A percentile compares a stretch with the other conserved stretches of the same genome.
Evolutionary conservation across 2,797 vertebrate species (phyloP).

Genomic region (Paramormyrops hopkinsi): DNA sequence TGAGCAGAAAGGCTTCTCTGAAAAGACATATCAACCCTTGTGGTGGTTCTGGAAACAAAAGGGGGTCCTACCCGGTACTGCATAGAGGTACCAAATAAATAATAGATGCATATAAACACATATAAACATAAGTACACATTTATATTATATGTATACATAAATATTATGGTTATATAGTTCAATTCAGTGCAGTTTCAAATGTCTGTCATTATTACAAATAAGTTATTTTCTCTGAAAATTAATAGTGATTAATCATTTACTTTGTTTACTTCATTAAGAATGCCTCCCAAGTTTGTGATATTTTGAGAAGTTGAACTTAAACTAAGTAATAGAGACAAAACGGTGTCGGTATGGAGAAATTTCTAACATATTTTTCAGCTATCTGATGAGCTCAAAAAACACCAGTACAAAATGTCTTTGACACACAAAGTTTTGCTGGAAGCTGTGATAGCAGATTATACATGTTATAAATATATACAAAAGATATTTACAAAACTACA

Average conservation of each 20-base stretch:
- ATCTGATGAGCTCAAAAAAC: not conserved
- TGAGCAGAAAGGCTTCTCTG: not conserved
- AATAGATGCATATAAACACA: not conserved
- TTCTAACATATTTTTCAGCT: not conserved
- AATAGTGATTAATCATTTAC: not conserved
- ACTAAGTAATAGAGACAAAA: not conserved
- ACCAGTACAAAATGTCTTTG: not conserved
- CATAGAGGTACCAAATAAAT: not conserved
- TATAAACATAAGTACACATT: not conserved
- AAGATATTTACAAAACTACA: not conserved
- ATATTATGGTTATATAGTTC: not conserved
- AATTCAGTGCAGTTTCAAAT: not conserved
- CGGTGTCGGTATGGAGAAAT: not conserved
- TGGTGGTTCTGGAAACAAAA: not conserved
- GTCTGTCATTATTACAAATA: not conserved
- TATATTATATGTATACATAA: not conserved
- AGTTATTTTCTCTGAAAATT: not conserved
- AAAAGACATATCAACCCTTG: not conserved
- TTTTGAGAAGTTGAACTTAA: not conserved
- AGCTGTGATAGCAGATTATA: not conserved
- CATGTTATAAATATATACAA: not conserved
- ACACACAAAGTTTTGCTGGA: not conserved
- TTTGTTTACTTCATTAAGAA: not conserved
- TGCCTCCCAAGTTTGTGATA: not conserved
- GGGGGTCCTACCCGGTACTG: not conserved